A percentile compares a stretch with the other conserved stretches of the same genome.
Conservation (phyloP, 2,797 vertebrate genomes). For the Gobionotothen gibberifrons region DNA sequence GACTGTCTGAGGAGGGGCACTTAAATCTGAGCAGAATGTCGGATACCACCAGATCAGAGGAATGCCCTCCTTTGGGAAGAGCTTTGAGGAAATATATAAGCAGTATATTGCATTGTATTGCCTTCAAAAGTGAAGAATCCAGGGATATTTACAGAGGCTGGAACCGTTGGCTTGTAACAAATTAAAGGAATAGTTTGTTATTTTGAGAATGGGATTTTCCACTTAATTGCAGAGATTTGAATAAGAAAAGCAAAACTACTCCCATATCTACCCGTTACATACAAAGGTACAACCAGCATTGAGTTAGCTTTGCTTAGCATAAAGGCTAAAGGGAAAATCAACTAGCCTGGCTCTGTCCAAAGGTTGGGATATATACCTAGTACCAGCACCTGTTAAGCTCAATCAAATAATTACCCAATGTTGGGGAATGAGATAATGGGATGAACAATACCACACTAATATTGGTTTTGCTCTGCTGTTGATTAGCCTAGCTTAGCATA, state of each 20-base stretch:
- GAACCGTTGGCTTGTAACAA: background rate
- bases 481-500: background rate
- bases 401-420: too few species aligned
- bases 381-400: too few species aligned
- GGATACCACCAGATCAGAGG: constrained; percentile 54
- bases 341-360: too few species aligned
- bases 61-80: constrained; percentile 32
- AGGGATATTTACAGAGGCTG: too few species aligned
- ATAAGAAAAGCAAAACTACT: background rate
- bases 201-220: background rate
- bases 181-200: background rate
- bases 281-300: background rate
- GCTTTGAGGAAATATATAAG: constrained; percentile 38
- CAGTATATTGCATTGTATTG: background rate
- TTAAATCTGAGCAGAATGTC: constrained; percentile 35
- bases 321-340: background rate
- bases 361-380: too few species aligned
- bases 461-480: background rate
- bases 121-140: constrained; percentile 5
- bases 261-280: background rate
- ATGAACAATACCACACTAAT: background rate
- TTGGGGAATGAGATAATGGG: background rate
- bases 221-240: background rate
- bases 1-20: constrained; percentile 27
- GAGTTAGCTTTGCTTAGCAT: background rate